Evolutionary conservation across 2,888 invertebrate genomes (phyloP).

Genomic region (Sycophila texana): DNA sequence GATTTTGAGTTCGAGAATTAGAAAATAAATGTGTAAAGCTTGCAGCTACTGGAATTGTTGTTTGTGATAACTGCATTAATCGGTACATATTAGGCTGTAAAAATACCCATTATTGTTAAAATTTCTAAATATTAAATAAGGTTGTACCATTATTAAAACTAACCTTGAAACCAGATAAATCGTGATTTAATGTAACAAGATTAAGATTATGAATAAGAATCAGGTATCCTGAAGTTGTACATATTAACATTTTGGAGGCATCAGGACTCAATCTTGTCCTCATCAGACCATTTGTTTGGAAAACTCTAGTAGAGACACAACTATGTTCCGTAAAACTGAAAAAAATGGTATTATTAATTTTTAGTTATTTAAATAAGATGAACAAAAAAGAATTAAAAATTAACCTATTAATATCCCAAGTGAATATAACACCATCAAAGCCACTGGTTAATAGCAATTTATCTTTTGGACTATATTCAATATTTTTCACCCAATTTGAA

Average conservation of each 20-base stretch:
- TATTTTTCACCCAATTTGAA: constrained; percentile 96
- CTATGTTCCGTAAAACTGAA: constrained; percentile 84
- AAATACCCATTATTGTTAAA: constrained; percentile 49
- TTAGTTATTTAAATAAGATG: not conserved
- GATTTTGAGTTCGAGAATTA: constrained; percentile 83
- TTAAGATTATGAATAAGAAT: constrained; percentile 93
- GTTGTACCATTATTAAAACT: not conserved
- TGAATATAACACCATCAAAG: constrained; percentile 94
- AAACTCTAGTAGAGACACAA: constrained; percentile 87
- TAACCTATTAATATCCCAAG: constrained; percentile 94
- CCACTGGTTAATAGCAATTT: constrained; percentile 92
- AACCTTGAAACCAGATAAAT: constrained; percentile 91
- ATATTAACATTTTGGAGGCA: constrained; percentile 90
- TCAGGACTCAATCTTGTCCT: constrained; percentile 92
- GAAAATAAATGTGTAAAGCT: constrained; percentile 90
- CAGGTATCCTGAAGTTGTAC: constrained; percentile 92
- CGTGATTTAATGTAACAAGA: constrained; percentile 85
- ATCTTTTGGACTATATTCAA: constrained; percentile 91
- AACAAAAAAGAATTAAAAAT: constrained; percentile 6
- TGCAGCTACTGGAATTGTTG: constrained; percentile 87
- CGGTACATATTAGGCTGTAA: constrained; percentile 91
- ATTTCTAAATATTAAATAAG: constrained; percentile 13
- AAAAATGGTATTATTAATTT: constrained; percentile 9
- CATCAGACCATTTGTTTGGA: constrained; percentile 91
- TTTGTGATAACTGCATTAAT: constrained; percentile 91